Conservation (phyloP, 2,797 vertebrate genomes). For the Hirundo rustica region DNA sequence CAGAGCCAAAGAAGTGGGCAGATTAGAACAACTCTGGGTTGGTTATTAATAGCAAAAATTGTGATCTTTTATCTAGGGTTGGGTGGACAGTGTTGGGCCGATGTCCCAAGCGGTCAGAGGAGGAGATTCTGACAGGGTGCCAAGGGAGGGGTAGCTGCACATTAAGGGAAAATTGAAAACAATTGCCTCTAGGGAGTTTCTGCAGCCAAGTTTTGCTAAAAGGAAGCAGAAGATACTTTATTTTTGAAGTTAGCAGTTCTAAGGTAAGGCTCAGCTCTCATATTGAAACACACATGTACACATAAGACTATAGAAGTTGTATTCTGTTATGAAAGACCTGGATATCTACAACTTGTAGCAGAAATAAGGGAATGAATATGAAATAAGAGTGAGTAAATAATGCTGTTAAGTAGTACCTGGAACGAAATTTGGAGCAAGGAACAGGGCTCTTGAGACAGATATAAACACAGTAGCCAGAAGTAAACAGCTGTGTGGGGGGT, state of each 20-base stretch:
- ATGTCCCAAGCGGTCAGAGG: accelerated
- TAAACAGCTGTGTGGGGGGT: not conserved
- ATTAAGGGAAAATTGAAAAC: not conserved
- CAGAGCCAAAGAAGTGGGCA: not conserved
- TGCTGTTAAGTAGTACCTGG: not conserved
- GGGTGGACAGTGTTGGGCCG: not conserved
- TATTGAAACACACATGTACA: not conserved
- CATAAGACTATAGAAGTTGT: not conserved
- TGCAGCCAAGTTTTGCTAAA: not conserved
- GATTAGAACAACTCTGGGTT: not conserved
- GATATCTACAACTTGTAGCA: not conserved
- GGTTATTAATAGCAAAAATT: slow-evolving; percentile 3
- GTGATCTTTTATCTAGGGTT: not conserved
- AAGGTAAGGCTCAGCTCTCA: not conserved
- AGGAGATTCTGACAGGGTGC: not conserved
- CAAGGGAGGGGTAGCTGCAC: not conserved
- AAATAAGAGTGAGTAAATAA: slow-evolving; percentile 1
- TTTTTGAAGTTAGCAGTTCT: not conserved
- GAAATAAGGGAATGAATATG: not conserved
- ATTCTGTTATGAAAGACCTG: not conserved
- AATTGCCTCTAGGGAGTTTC: not conserved
- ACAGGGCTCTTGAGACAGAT: not conserved
- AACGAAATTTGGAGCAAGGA: not conserved
- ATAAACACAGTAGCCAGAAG: not conserved
- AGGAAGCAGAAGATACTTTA: not conserved